Evolutionary conservation across 2,888 invertebrate genomes (phyloP).

Genomic region (Ectobius pallidus): DNA sequence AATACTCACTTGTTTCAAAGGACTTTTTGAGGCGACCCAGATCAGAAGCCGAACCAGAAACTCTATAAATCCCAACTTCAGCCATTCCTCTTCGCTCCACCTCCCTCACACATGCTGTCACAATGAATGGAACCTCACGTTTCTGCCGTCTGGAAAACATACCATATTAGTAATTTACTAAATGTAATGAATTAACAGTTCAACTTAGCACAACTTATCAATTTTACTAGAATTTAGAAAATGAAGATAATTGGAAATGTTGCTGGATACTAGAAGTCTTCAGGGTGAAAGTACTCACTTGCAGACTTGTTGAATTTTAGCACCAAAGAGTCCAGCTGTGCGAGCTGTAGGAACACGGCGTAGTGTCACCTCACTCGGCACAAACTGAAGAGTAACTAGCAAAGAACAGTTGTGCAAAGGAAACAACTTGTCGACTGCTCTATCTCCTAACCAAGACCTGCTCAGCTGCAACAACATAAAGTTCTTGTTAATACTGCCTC

Average conservation of each 20-base stretch:
- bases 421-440: conserved; percentile 71
- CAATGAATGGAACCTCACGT: conserved; percentile 75
- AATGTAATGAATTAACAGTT: no score
- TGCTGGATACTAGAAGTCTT: no score
- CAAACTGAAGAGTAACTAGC: conserved; percentile 77
- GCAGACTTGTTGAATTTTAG: conserved; percentile 87
- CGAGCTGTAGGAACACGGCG: conserved; percentile 86
- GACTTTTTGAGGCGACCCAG: conserved; percentile 87
- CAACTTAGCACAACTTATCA: no score
- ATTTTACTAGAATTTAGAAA: no score
- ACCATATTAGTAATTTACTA: no score
- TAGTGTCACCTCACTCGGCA: conserved; percentile 84
- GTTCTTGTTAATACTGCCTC: no score
- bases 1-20: conserved; percentile 85
- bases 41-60: conserved; percentile 92
- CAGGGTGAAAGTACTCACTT: no score
- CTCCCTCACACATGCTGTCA: conserved; percentile 89
- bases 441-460: conserved; percentile 76
- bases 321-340: conserved; percentile 88
- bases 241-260: no score
- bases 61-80: conserved; percentile 92
- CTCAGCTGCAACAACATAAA: conserved; percentile 70
- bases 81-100: conserved; percentile 90
- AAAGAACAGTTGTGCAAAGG: conserved; percentile 67
- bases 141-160: conserved; percentile 52